phyloP scores from a whole-genome alignment of 2,797 vertebrate genomes.

The Acridotheres tristis region DNA sequence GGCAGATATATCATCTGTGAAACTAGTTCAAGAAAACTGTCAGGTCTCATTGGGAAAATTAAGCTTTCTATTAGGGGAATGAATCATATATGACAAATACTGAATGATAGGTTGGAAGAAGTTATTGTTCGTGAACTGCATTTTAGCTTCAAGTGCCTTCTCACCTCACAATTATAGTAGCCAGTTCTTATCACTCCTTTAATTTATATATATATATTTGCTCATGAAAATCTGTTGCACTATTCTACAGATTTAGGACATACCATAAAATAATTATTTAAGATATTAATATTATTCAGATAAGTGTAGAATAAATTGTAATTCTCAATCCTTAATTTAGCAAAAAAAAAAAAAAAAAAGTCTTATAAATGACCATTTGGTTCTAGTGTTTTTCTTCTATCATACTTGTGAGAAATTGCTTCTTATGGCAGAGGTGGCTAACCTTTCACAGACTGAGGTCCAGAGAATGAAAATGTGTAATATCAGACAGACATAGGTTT shows the following conservation, averaged over 20 bases:
- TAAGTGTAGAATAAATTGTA: neutral
- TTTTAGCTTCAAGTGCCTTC: neutral
- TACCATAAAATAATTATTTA: neutral
- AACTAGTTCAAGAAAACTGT: slow-evolving; percentile 32
- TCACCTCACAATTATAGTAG: neutral
- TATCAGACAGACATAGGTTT: neutral
- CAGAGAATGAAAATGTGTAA: neutral
- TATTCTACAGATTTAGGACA: neutral
- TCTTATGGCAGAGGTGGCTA: neutral
- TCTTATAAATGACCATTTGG: neutral
- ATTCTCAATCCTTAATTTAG: neutral
- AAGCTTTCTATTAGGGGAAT: slow-evolving; percentile 32
- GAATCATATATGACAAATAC: slow-evolving; percentile 43
- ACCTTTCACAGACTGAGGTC: neutral
- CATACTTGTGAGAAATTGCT: neutral
- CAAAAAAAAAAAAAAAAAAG: neutral
- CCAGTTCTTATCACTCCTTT: neutral
- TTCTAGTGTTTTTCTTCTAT: neutral
- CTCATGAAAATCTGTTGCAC: neutral
- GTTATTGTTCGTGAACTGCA: neutral
- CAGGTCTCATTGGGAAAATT: slow-evolving; percentile 38
- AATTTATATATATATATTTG: neutral
- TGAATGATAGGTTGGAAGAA: neutral
- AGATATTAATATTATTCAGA: neutral
- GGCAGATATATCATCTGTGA: slow-evolving; percentile 23